A percentile compares a stretch with the other conserved stretches of the same genome.
Evolutionary conservation across 2,888 invertebrate genomes (phyloP).

Genomic region (Celastrina argiolus): DNA sequence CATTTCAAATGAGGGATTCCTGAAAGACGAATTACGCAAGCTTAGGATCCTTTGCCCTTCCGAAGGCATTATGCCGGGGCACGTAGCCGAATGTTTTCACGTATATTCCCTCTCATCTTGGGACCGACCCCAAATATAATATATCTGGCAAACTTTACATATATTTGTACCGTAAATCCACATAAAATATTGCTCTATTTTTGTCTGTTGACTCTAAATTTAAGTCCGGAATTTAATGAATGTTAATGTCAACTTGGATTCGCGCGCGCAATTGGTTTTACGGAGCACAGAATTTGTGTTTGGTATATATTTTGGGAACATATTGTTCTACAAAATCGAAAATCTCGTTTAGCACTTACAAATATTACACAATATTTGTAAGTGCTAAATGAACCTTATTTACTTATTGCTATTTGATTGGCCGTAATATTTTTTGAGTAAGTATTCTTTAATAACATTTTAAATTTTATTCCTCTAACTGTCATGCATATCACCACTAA

Average conservation of each 20-base stretch:
- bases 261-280: slow-evolving; percentile 57
- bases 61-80: slow-evolving; percentile 72
- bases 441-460: no score
- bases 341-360: no score
- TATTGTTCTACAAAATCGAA: background rate
- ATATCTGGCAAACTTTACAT: slow-evolving; percentile 78
- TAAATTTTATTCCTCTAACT: no score
- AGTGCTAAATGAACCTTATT: no score
- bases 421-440: no score
- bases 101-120: slow-evolving; percentile 65
- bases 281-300: slow-evolving; percentile 47
- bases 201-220: slow-evolving; percentile 71
- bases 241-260: slow-evolving; percentile 67
- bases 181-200: slow-evolving; percentile 76
- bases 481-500: no score
- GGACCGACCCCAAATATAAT: slow-evolving; percentile 75
- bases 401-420: no score
- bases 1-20: slow-evolving; percentile 78
- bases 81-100: slow-evolving; percentile 75
- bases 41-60: slow-evolving; percentile 67
- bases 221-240: slow-evolving; percentile 69
- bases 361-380: no score
- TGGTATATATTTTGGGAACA: slow-evolving; percentile 30
- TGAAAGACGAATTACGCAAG: slow-evolving; percentile 73
- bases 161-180: slow-evolving; percentile 78